Evolutionary conservation across 2,113 vertebrate species (phyloP), one percentile per base, ranked within the genome.

Genomic region (Brachionichthys hirsutus): DNA sequence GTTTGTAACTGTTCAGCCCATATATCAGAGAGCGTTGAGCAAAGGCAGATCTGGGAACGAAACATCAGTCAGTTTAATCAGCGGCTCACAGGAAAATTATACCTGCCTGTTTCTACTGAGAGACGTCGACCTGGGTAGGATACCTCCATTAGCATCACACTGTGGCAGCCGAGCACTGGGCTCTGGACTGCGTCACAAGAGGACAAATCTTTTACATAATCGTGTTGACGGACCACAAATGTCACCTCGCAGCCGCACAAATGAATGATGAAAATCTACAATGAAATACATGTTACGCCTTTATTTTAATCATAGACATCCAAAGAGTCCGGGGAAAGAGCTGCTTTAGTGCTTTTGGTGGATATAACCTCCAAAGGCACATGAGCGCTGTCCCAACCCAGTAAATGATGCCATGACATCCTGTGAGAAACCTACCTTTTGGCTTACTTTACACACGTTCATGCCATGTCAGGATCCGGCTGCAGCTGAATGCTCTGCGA

Each of bases 1-100:
- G 80, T 86, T 69, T 80, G 84, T 88, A 77, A 88, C 77, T 51
- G 77, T 18, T 86, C 80, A 70, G 81, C 60, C 70, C 77, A 71
- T 84, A 65, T 78, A 75, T 84, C 72, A 77, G 56, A 54, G 54
- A 9, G 9, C 45, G n/a, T 36, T 83, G 85, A 85, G 85, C 47
- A 56, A 81, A 81, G 73, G 62, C 85, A 85, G 86, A 78, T 64
- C 82, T 56, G 72, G 66, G 77, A 75, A 36, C 54, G 12, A 59
- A 73, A 73, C 77, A 80, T 83, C 83, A 64, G 66, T 77, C 68
- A 66, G 70, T 79, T 69, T 76, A 88, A 86, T 84, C 81, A 81
- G 79, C 62, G 13, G 58, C 58, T 60, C 53, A 2, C 52, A 22
- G 22, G 22, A 64, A 75, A 81, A 79, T 79, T 59, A 78, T 73